These are phyloP conservation scores for Incurvaria masculella DNA, from an alignment of 2,888 invertebrate genomes.

Conservation along the genomic window DNA sequence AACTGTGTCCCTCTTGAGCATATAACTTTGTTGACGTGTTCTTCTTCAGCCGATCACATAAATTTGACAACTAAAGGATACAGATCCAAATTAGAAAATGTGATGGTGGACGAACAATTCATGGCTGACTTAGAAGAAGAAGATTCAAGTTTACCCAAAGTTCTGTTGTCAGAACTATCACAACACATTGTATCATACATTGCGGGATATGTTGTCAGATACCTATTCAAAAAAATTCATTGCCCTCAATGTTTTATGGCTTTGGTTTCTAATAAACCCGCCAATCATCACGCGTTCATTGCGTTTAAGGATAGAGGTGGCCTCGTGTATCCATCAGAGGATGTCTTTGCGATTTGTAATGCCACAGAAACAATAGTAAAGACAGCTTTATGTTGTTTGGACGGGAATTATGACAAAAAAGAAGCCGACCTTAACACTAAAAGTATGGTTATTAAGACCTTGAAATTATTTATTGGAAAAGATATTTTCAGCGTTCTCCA, in stretches of 20 bases:
- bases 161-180: conserved; percentile 1
- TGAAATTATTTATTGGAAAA: conserved; percentile 7
- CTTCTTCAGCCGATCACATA: conserved; percentile 9
- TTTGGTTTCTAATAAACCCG: not conserved
- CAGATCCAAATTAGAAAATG: not conserved
- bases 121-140: conserved; percentile 8
- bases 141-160: conserved; percentile 5
- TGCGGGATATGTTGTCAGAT: conserved; percentile 13
- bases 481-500: conserved; percentile 6
- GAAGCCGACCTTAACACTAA: not conserved
- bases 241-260: not conserved
- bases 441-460: conserved; percentile 2
- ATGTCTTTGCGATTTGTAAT: conserved; percentile 15
- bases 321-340: conserved; percentile 12
- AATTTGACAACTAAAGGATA: conserved; percentile 4
- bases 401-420: not conserved
- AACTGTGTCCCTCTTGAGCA: conserved; percentile 10
- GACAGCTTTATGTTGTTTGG: not conserved
- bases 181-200: not conserved
- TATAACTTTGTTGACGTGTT: conserved; percentile 9
- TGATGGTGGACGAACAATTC: not conserved
- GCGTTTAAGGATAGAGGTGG: conserved; percentile 14
- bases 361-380: conserved; percentile 2
- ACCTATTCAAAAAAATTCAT: conserved; percentile 8
- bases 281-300: conserved; percentile 7